Base-by-base conservation (phyloP, 1,140 invertebrate species). In the Leptopilina boulardi region DNA sequence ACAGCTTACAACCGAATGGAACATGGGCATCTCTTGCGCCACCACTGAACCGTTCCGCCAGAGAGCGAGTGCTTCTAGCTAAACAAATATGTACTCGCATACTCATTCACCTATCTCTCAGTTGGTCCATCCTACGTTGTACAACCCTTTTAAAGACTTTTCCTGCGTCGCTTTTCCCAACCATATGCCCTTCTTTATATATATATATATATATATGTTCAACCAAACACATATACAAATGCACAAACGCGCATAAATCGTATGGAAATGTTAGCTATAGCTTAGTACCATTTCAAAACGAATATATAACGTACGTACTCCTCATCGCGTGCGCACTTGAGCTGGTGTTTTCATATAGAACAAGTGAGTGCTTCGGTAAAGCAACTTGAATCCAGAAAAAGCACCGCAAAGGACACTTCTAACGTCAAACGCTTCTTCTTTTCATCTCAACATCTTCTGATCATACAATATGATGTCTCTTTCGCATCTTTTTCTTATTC, bases 81-180 rank as follows among this genome's bases (percentile, higher is more conserved):
- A 89, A 89, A 89, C 88, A 90, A 90, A 90, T 90, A 90, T 90
- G 89, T 90, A 87, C 88, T 89, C 88, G 88, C 89, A 87, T 88
- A 89, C 88, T 90, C 89, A 88, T 89, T 89, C 89, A 87, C 87
- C 86, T 89, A 90, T 90, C 88, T 89, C 83, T 75, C 86, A 83
- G 84, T 84, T 85, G 82, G 83, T 83, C 75, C 83, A 81, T 83
- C 81, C 85, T 85, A 75, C 77, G 84, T 77, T 82, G 84, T 85
- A 83, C 84, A 83, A 84, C 86, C 87, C 88, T 89, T 90, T 90
- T 89, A 89, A 89, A 90, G 87, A 89, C 88, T 89, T 88, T 86
- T 86, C 84, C 84, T 81, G 82, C 81, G 47, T 51, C 18, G 23
- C 80, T 83, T 73, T 76, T 71, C 74, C 75, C 76, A 56, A 76